Base-by-base conservation (phyloP, 1,140 invertebrate genomes). In the Pinna nobilis region DNA sequence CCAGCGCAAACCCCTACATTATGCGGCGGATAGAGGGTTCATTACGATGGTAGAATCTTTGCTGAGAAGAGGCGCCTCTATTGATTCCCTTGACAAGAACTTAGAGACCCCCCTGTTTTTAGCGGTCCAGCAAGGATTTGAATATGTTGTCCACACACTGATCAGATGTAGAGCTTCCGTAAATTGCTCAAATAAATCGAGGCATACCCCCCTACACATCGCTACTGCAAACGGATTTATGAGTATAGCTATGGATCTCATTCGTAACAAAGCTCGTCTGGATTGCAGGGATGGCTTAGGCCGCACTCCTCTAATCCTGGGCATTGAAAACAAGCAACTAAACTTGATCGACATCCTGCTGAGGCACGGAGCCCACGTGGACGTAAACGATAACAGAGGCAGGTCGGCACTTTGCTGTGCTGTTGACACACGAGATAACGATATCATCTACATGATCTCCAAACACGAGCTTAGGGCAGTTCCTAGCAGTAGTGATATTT, bases 161-260 rank as follows among this genome's bases (percentile, higher is more conserved):
- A 65, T 75, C 2, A 57, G 44, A 6, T 59, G 60, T 25, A 63
- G 67, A 5, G 73, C 73, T n/a, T 49, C 49, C 28, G 41, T 70
- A 11, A 70, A 70, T 35, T 50, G 60, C 1, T 49, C 66, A 9
- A 55, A 75, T 23, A 55, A 25, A 32, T 47, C 37, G 13, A 59
- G 73, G 7, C 65, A 59, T 28, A 75, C 73, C 0, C 73, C 73
- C 2, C 44, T 75, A 3, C 73, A 75, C 25, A 30, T 75, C 39
- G 67, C 60, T 5, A 61, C 73, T 1, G 30, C 32, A 33, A 65
- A 50, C 32, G 73, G 73, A 13, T 37, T 59, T 25, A 61, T 50
- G 20, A 35, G 39, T 18, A 64, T 68, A 18, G 73, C 61, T 23
- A 33, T 39, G 30, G 60, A 70, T 49, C 41, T 75, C 0, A 49